A percentile compares a stretch with the other conserved stretches of the same genome.
These are phyloP conservation scores for Carpatolechia fugitivella DNA, from an alignment of 2,888 invertebrate genomes.

Conservation along the genomic window DNA sequence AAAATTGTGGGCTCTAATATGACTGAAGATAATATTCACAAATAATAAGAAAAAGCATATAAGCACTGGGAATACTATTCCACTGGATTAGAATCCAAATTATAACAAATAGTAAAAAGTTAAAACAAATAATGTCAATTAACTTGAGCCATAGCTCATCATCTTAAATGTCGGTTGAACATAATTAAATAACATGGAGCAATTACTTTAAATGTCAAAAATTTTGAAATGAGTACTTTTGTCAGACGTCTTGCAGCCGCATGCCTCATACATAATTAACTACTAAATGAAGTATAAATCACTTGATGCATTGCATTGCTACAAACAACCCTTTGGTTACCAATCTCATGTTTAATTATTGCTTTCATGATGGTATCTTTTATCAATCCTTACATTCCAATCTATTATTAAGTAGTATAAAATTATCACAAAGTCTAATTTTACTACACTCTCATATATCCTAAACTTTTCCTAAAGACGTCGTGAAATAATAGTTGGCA, in stretches of 20 bases:
- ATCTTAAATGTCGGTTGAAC: neutral
- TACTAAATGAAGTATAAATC: conserved; percentile 12
- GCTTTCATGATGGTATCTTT: conserved; percentile 40
- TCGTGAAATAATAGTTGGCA: conserved; percentile 55
- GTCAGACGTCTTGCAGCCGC: conserved; percentile 27
- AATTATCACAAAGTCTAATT: conserved; percentile 49
- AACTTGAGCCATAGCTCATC: neutral
- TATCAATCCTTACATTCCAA: conserved; percentile 23
- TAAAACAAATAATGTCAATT: neutral
- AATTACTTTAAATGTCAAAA: conserved; percentile 13
- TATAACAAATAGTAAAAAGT: neutral
- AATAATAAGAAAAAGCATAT: conserved; percentile 49
- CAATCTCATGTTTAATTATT: conserved; percentile 45
- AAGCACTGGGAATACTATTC: conserved; percentile 50
- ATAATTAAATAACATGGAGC: conserved; percentile 15
- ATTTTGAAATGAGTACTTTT: conserved; percentile 16
- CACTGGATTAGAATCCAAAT: conserved; percentile 15
- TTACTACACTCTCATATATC: conserved; percentile 32
- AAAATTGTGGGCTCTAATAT: conserved; percentile 44
- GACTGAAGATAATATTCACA: conserved; percentile 35
- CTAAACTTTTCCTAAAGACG: conserved; percentile 29
- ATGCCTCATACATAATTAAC: conserved; percentile 24
- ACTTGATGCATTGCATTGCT: conserved; percentile 38
- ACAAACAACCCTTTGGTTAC: conserved; percentile 33
- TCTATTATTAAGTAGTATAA: conserved; percentile 33